Percentiles rank a stretch among this genome's conserved stretches.
These are phyloP conservation scores for Mormyrus lacerda DNA, from an alignment of 2,113 vertebrate species.

Conservation along the genomic window DNA sequence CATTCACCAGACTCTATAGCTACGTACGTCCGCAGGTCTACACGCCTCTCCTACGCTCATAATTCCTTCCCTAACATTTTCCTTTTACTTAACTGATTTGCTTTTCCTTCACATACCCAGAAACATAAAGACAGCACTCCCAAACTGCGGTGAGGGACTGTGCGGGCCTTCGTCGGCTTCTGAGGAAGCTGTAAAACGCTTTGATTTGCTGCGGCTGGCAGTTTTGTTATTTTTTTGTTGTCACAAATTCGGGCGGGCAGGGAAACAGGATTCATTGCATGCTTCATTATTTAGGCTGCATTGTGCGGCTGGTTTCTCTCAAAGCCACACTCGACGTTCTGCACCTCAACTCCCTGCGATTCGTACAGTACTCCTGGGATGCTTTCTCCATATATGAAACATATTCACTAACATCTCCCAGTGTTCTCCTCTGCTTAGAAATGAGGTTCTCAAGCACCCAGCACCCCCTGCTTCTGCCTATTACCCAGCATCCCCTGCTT, in stretches of 20 bases:
- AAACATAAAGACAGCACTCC: not conserved
- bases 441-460: not conserved
- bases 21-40: not conserved
- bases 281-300: not conserved
- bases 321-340: not conserved
- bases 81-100: not conserved
- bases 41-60: not conserved
- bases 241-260: not conserved
- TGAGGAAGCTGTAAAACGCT: not conserved
- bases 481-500: not conserved
- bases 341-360: not conserved
- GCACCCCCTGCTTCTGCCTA: not conserved
- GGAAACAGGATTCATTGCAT: not conserved
- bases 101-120: not conserved
- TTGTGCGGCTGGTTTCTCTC: not conserved
- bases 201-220: not conserved
- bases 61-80: not conserved
- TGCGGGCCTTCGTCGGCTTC: not conserved
- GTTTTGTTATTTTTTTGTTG: not conserved
- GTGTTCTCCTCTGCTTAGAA: not conserved
- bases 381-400: not conserved
- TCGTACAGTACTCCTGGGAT: not conserved
- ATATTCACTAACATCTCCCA: not conserved
- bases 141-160: not conserved
- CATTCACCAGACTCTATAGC: not conserved